Percentiles rank a stretch among this genome's conserved stretches.
phyloP scores from a whole-genome alignment of 1,140 invertebrate genomes.

The Sycophaga agraensis region DNA sequence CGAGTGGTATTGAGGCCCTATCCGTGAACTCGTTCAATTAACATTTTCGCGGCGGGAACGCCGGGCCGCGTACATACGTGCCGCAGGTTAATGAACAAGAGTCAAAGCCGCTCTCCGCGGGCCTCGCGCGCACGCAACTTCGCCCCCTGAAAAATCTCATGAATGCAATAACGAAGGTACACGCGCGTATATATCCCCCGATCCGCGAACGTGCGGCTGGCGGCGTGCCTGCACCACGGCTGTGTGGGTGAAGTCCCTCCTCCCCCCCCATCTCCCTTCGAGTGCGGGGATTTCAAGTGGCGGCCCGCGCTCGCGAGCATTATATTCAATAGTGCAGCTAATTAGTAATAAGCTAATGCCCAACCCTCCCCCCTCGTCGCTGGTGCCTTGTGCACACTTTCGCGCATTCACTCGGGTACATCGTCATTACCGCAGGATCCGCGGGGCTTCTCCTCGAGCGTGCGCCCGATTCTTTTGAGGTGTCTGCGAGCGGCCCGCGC shows the following conservation, averaged over 20 bases:
- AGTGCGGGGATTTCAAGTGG: not conserved
- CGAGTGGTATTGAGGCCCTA: not conserved
- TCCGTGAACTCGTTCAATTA: conserved; percentile 16
- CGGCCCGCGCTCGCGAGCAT: not conserved
- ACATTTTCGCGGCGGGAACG: not conserved
- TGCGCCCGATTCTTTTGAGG: not conserved
- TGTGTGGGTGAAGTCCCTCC: too few species aligned
- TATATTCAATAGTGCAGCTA: conserved; percentile 17
- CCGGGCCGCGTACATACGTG: not conserved
- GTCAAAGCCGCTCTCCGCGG: not conserved
- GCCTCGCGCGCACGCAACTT: not conserved
- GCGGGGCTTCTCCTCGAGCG: not conserved
- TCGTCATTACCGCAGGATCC: too few species aligned
- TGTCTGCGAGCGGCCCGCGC: not conserved
- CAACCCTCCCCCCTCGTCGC: too few species aligned
- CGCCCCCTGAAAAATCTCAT: conserved; percentile 13
- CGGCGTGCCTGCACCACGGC: not conserved
- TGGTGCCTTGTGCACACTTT: not conserved
- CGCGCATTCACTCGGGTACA: not conserved
- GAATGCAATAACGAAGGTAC: conserved; percentile 22
- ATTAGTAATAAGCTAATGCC: conserved; percentile 27
- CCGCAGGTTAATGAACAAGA: conserved; percentile 17
- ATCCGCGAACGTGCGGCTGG: not conserved
- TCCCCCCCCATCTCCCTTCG: too few species aligned
- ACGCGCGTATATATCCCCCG: not conserved